phyloP scores from a whole-genome alignment of 2,113 vertebrate genomes.

The Macrotus californicus region DNA sequence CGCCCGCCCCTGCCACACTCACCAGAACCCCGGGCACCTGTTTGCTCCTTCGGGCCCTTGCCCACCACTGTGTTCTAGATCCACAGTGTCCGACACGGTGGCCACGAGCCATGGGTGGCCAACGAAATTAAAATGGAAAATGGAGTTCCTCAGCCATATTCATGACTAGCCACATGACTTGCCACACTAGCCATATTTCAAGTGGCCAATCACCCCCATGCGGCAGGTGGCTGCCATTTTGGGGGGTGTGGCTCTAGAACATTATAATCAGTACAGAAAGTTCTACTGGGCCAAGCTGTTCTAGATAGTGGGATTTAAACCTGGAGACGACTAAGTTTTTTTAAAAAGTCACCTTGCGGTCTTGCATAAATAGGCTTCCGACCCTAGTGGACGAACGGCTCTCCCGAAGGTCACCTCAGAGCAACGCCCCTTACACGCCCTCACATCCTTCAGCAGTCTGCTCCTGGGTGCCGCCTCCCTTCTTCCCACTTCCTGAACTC shows the following conservation, averaged over 20 bases:
- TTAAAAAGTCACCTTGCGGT: not conserved
- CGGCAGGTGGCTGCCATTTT: not conserved
- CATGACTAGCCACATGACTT: not conserved
- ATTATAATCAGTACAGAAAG: not conserved
- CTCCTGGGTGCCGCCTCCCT: not conserved
- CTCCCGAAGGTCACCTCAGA: not conserved
- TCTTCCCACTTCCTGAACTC: not conserved
- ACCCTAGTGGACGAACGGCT: not conserved
- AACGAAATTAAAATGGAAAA: not conserved
- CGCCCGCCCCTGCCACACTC: not conserved
- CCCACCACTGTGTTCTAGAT: not conserved
- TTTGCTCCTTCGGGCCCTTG: not conserved
- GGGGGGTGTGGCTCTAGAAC: not conserved
- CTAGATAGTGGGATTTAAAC: not conserved
- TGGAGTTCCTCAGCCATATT: not conserved
- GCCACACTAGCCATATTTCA: not conserved
- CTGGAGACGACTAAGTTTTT: not conserved
- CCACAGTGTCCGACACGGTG: too few species aligned
- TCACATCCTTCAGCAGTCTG: not conserved
- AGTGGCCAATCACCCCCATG: accelerated
- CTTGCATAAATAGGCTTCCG: conserved; percentile 6
- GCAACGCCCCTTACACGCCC: not conserved
- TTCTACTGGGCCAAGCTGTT: not conserved
- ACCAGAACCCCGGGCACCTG: not conserved
- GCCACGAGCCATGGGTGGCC: not conserved